Conservation (phyloP, 1,140 invertebrate species). For the Holotrichia oblita region DNA sequence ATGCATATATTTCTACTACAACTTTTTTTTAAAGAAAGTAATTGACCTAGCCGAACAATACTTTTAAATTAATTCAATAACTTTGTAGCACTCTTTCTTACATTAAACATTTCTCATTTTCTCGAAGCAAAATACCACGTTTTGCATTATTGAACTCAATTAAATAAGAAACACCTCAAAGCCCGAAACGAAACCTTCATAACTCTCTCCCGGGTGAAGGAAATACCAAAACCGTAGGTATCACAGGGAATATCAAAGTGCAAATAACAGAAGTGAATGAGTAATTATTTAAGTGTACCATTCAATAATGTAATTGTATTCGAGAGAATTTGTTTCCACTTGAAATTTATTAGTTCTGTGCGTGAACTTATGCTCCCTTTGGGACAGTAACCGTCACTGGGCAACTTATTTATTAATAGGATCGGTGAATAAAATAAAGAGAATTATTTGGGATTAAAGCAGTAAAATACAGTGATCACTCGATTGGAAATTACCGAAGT, state of each 20-base stretch:
- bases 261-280: slow-evolving; percentile 1
- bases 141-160: slow-evolving; percentile 1
- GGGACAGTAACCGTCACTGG: slow-evolving; percentile 26
- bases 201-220: not conserved
- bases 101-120: no score
- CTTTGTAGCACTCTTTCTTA: no score
- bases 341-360: slow-evolving; percentile 30
- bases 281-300: slow-evolving; percentile 26
- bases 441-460: slow-evolving; percentile 24
- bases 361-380: slow-evolving; percentile 19
- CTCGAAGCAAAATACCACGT: not conserved
- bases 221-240: not conserved
- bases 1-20: no score
- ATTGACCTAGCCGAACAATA: no score
- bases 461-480: slow-evolving; percentile 2
- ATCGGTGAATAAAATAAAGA: slow-evolving; percentile 22
- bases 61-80: no score
- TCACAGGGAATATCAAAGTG: slow-evolving; percentile 8
- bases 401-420: slow-evolving; percentile 23
- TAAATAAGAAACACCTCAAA: slow-evolving; percentile 1
- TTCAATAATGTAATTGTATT: slow-evolving; percentile 36
- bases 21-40: no score
- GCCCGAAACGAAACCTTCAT: not conserved
- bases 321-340: slow-evolving; percentile 22
- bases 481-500: slow-evolving; percentile 1